Conservation (phyloP, 1,140 invertebrate genomes). For the Telenomus remus region DNA sequence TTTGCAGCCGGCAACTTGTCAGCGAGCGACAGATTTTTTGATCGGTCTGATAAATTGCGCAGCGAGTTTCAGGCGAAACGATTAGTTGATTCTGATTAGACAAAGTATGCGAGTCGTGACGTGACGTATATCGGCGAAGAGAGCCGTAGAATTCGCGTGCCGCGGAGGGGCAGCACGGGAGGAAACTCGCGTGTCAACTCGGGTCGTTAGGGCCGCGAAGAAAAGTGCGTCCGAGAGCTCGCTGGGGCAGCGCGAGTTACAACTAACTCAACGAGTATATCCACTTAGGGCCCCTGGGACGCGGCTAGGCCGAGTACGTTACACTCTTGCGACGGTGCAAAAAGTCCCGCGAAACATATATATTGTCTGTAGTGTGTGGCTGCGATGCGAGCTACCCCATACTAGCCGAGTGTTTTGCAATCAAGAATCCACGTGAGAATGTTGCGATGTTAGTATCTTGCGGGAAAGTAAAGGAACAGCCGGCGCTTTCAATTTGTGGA, state of each 20-base stretch:
- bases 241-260: constrained; percentile 40
- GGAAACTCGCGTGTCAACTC: constrained; percentile 36
- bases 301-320: constrained; percentile 55
- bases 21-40: too few relatives aligned
- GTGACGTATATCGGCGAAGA: too few relatives aligned
- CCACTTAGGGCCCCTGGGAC: constrained; percentile 31
- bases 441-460: constrained; percentile 60
- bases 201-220: constrained; percentile 37
- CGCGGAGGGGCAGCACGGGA: not conserved
- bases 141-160: too few relatives aligned
- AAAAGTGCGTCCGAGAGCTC: constrained; percentile 23
- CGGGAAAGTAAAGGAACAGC: constrained; percentile 63
- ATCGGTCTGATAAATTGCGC: too few relatives aligned
- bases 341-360: constrained; percentile 63
- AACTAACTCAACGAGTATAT: constrained; percentile 55
- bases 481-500: constrained; percentile 71
- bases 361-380: constrained; percentile 63
- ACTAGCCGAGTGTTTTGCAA: constrained; percentile 65
- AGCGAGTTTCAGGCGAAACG: too few relatives aligned
- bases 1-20: not conserved
- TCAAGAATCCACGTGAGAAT: constrained; percentile 68
- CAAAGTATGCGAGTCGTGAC: too few relatives aligned
- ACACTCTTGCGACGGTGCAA: constrained; percentile 58
- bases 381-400: constrained; percentile 55
- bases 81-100: too few relatives aligned